These are phyloP conservation scores for Origma solitaria DNA, from an alignment of 2,113 vertebrate genomes.

Conservation along the genomic window DNA sequence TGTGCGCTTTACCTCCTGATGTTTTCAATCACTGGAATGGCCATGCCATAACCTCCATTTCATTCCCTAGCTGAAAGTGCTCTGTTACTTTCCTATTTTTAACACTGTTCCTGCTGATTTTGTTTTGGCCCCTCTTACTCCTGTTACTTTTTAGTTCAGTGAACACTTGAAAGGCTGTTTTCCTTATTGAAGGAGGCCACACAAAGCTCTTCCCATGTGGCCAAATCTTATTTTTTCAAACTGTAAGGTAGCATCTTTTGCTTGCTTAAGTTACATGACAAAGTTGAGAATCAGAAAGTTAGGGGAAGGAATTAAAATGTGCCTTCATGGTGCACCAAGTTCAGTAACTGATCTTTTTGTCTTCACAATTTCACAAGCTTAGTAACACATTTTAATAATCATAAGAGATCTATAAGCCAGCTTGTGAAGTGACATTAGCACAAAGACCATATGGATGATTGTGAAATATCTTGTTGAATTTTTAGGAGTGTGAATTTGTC, in stretches of 20 bases:
- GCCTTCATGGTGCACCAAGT: not conserved
- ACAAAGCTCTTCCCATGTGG: not conserved
- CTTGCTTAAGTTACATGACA: not conserved
- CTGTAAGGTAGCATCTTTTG: not conserved
- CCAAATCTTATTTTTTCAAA: not conserved
- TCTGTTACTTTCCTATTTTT: not conserved
- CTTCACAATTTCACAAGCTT: constrained; percentile 45
- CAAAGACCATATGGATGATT: constrained; percentile 64
- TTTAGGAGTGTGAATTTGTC: constrained; percentile 62
- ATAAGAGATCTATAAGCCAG: constrained; percentile 56
- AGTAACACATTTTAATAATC: constrained; percentile 60
- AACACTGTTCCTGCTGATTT: not conserved
- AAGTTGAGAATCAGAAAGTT: constrained; percentile 1
- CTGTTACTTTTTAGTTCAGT: not conserved
- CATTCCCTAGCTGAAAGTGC: not conserved
- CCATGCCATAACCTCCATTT: not conserved
- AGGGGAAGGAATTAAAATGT: not conserved
- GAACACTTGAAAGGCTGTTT: not conserved
- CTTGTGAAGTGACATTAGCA: constrained; percentile 64
- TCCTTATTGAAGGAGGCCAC: not conserved
- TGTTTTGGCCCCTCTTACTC: not conserved
- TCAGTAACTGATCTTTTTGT: constrained; percentile 57
- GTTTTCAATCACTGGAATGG: not conserved
- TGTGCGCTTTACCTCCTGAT: not conserved
- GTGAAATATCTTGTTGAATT: constrained; percentile 63